phyloP scores from a whole-genome alignment of 2,113 vertebrate species.

The Callospermophilus lateralis region DNA sequence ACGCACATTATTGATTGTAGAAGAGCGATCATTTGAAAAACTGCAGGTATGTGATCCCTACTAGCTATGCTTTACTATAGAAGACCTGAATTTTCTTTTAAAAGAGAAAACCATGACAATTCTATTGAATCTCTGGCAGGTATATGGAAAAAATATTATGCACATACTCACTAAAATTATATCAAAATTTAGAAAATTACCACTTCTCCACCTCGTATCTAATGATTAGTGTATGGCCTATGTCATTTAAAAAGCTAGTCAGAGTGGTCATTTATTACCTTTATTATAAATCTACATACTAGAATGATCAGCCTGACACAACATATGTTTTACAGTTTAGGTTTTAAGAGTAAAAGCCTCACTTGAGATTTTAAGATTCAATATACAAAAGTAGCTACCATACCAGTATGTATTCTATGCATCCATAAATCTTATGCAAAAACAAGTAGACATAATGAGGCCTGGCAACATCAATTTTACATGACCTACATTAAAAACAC shows the following conservation, averaged over 20 bases:
- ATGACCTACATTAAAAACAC: conserved; percentile 9
- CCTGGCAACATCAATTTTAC: conserved; percentile 4
- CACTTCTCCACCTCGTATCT: conserved; percentile 15
- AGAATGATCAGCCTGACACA: background rate
- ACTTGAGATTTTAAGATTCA: background rate
- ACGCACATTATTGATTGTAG: background rate
- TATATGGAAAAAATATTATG: conserved; percentile 3
- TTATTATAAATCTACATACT: conserved; percentile 59
- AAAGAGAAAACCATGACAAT: background rate
- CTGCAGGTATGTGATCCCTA: background rate
- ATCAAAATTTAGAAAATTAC: conserved; percentile 32
- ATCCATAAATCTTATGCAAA: conserved; percentile 7
- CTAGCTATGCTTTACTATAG: background rate
- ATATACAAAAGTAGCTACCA: background rate
- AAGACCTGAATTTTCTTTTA: conserved; percentile 22
- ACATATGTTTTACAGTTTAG: background rate
- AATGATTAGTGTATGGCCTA: conserved; percentile 43
- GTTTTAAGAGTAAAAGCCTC: conserved; percentile 28
- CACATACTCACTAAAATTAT: background rate
- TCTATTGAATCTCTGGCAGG: background rate
- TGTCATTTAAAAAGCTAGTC: conserved; percentile 43
- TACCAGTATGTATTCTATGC: conserved; percentile 9
- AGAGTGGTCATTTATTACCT: conserved; percentile 47
- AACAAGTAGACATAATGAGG: background rate
- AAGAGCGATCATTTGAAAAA: background rate